Evolutionary conservation across 2,797 vertebrate genomes (phyloP).

Genomic region (Todus mexicanus): DNA sequence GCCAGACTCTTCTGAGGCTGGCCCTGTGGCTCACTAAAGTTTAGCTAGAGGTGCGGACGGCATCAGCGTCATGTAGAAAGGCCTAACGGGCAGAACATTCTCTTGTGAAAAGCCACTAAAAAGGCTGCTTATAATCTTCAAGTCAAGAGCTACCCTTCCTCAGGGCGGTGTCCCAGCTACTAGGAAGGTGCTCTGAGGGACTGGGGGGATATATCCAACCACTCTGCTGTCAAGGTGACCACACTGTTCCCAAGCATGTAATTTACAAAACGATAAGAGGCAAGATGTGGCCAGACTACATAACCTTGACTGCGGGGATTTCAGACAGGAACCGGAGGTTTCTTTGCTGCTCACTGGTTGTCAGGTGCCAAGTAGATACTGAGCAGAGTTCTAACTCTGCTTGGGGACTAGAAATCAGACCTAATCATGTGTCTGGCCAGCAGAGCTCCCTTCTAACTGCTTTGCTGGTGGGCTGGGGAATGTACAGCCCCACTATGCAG

Average conservation of each 20-base stretch:
- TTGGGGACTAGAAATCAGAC: neutral
- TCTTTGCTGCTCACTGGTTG: neutral
- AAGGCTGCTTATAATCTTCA: neutral
- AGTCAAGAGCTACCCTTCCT: neutral
- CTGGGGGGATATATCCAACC: too few species aligned
- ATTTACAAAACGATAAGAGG: neutral
- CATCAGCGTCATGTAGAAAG: neutral
- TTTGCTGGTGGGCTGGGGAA: neutral
- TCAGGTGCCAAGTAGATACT: neutral
- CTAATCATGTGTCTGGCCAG: neutral
- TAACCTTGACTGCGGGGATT: neutral
- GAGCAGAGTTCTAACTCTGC: neutral
- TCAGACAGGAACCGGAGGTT: neutral
- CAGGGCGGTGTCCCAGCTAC: neutral
- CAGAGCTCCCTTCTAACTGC: neutral
- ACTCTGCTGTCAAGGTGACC: neutral
- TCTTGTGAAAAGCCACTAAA: neutral
- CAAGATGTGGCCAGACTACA: neutral
- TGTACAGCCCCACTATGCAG: neutral
- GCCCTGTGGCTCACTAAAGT: neutral
- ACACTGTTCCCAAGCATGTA: neutral
- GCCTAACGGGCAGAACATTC: neutral
- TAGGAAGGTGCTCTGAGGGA: neutral
- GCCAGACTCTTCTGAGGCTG: neutral
- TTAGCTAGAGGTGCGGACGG: neutral